Conservation (phyloP, 2,797 vertebrate species). For the Astyanax mexicanus region DNA sequence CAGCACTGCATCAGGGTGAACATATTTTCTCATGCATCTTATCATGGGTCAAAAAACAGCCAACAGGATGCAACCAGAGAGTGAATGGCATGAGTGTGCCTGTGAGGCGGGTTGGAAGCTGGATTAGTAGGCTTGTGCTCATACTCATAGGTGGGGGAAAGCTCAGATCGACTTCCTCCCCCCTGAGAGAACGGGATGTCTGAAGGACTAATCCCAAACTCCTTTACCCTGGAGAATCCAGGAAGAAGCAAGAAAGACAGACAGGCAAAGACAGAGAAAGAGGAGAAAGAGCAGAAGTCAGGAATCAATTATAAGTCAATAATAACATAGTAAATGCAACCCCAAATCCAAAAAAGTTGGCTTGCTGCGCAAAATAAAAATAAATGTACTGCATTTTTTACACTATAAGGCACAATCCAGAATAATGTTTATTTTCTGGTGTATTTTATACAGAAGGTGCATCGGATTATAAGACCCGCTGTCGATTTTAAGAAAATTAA, state of each 20-base stretch:
- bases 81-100: constrained; percentile 62
- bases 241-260: constrained; percentile 73
- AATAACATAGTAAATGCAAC: too few species aligned
- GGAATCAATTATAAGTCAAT: constrained; percentile 43
- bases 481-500: too few species aligned
- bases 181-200: constrained; percentile 97
- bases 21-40: constrained; percentile 36
- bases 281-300: constrained; percentile 62
- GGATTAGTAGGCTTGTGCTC: constrained; percentile 90
- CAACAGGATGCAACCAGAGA: not conserved
- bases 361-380: too few species aligned
- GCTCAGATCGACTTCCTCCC: constrained; percentile 92
- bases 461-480: too few species aligned
- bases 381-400: too few species aligned
- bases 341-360: too few species aligned
- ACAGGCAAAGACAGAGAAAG: constrained; percentile 69
- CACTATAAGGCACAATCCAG: too few species aligned
- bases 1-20: constrained; percentile 6
- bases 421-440: too few species aligned
- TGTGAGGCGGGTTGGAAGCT: constrained; percentile 88
- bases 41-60: constrained; percentile 10
- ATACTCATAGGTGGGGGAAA: constrained; percentile 97
- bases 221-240: constrained; percentile 89
- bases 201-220: constrained; percentile 98
- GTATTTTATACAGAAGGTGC: too few species aligned